Evolutionary conservation across 2,888 invertebrate genomes (phyloP).

Genomic region (Torymus texanus): DNA sequence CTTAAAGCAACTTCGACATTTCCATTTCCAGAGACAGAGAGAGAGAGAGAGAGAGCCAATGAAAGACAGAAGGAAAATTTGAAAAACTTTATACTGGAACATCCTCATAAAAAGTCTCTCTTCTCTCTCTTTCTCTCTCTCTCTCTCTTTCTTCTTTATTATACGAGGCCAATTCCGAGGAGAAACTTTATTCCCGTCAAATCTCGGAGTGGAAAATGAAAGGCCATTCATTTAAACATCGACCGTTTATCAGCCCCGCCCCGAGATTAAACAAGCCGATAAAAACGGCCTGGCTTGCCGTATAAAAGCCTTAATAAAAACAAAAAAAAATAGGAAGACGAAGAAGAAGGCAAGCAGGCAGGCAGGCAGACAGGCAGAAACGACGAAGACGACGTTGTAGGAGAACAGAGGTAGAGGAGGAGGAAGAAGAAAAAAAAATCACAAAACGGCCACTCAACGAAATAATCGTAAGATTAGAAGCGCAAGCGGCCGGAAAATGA

Average conservation of each 20-base stretch:
- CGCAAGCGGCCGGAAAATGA: conserved; percentile 47
- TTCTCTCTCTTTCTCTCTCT: not conserved
- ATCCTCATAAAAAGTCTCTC: not conserved
- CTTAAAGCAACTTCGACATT: too few relatives aligned
- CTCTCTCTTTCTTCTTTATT: not conserved
- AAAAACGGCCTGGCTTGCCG: too few relatives aligned
- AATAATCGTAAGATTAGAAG: conserved; percentile 50
- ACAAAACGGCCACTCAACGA: conserved; percentile 37
- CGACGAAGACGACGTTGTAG: not conserved
- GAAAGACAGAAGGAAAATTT: too few relatives aligned
- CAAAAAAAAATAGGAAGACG: too few relatives aligned
- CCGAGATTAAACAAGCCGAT: too few relatives aligned
- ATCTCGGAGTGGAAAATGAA: not conserved
- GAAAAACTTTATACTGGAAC: not conserved
- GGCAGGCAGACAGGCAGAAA: not conserved
- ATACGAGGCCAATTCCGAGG: not conserved
- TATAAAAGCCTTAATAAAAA: too few relatives aligned
- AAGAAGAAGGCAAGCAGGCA: too few relatives aligned
- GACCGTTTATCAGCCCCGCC: not conserved
- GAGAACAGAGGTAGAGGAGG: not conserved
- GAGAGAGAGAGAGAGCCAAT: too few relatives aligned
- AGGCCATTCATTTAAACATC: not conserved
- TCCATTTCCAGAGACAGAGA: too few relatives aligned
- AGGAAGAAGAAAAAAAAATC: conserved; percentile 17
- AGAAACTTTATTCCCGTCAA: not conserved